Evolutionary conservation across 2,113 vertebrate genomes (phyloP), one percentile per base, ranked within the genome.

Genomic region (Pteropus alecto): DNA sequence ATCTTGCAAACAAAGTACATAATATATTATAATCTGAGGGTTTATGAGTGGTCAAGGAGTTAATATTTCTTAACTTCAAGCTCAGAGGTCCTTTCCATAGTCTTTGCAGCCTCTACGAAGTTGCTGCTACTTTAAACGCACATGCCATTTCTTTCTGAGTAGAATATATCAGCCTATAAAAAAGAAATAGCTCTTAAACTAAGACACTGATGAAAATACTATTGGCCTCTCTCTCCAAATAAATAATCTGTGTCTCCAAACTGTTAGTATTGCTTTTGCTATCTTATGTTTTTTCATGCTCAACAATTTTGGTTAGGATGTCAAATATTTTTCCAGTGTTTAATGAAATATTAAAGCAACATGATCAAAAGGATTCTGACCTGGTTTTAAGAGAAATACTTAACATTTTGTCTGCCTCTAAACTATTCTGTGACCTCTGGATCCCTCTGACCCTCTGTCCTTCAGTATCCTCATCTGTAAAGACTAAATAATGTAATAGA

Each of bases 131-230:
- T 56, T 38, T 74, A 60, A 74, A 76, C 9, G 82, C 56, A 63
- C 4, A 65, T 63, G 58, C 46, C 6, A 33, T 51, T 58, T 82
- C 54, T 88, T 90, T 90, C 19, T 51, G 28, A 84, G 16, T 30
- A 56, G 4, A 7, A 8, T 35, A 46, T 13, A 43, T 89, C 38
- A 93, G 41, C 28, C n/a, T 90, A 67, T 65, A 30, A 73, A 65
- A 84, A 63, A 74, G 43, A 87, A 85, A 87, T 48, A 76, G 81
- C 14, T 67, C 51, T 96, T 82, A 76, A 85, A 56, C 7, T 91
- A 89, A 97, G 48, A 71, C 46, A 82, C 9, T 51, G 33, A 65
- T 95, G 43, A 87, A 83, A 95, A 87, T 93, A 77, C 83, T 81
- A 24, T n/a, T 35, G 16, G 33, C 56, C 8, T 96, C 15, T 79